A percentile compares a stretch with the other conserved stretches of the same genome.
Evolutionary conservation across 2,888 invertebrate genomes (phyloP).

Genomic region (Rugalucina vietnamica): DNA sequence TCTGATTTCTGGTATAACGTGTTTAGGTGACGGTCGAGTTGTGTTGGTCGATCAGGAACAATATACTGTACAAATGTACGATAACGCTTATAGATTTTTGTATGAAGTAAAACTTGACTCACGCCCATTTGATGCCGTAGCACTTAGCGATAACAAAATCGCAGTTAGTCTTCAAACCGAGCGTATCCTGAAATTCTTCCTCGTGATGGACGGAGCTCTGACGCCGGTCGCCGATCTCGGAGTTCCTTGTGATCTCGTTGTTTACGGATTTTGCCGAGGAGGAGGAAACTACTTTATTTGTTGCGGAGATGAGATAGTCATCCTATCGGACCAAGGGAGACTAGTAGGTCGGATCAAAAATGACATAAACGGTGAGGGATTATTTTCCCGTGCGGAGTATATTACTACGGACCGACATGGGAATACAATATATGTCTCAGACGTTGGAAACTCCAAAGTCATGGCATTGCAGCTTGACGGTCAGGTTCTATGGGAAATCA

Average conservation of each 20-base stretch:
- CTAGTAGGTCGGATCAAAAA: constrained; percentile 45
- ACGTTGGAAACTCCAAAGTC: constrained; percentile 48
- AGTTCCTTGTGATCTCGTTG: constrained; percentile 59
- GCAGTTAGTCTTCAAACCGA: constrained; percentile 61
- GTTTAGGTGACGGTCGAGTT: constrained; percentile 50
- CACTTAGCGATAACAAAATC: constrained; percentile 52
- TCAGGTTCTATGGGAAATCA: constrained; percentile 53
- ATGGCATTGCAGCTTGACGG: constrained; percentile 55
- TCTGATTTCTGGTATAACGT: constrained; percentile 46
- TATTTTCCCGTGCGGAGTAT: constrained; percentile 60
- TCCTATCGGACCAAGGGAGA: constrained; percentile 56
- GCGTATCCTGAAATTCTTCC: constrained; percentile 52
- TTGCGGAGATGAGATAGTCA: constrained; percentile 58
- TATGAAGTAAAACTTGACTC: constrained; percentile 55
- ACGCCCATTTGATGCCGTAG: constrained; percentile 54
- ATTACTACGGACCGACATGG: constrained; percentile 41
- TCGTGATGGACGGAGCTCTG: constrained; percentile 43
- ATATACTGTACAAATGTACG: constrained; percentile 56
- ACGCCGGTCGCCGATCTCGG: constrained; percentile 59
- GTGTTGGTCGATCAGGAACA: constrained; percentile 59
- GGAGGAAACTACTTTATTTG: constrained; percentile 54
- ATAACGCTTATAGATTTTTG: constrained; percentile 35
- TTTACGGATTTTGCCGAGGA: constrained; percentile 57
- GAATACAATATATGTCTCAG: constrained; percentile 43
- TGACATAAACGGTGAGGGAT: constrained; percentile 34